Conservation (phyloP, 2,797 vertebrate species). For the Chelidonichthys spinosus region DNA sequence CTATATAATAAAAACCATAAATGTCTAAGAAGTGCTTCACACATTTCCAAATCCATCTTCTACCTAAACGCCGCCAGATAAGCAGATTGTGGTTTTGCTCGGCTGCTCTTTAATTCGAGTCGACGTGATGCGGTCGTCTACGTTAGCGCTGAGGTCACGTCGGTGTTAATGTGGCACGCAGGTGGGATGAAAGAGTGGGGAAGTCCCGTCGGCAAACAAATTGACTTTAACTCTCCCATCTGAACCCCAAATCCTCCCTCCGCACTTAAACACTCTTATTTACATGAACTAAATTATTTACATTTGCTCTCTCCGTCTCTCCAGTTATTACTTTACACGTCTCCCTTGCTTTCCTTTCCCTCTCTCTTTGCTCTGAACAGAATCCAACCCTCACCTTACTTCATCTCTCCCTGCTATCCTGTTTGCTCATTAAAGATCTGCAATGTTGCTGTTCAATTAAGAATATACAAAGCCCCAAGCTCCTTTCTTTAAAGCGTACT, state of each 20-base stretch:
- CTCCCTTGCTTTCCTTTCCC: conserved; percentile 6
- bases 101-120: conserved; percentile 55
- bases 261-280: conserved; percentile 35
- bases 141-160: conserved; percentile 32
- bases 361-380: conserved; percentile 1
- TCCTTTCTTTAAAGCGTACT: conserved; percentile 18
- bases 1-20: background rate
- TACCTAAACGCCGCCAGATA: background rate
- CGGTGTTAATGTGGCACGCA: conserved; percentile 46
- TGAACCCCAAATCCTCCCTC: conserved; percentile 23
- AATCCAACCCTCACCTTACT: background rate
- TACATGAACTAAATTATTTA: conserved; percentile 56
- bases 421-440: conserved; percentile 22
- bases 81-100: conserved; percentile 37
- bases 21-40: background rate
- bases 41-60: conserved; percentile 8
- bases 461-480: conserved; percentile 7
- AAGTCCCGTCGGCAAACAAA: conserved; percentile 46
- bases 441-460: conserved; percentile 44
- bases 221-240: conserved; percentile 51
- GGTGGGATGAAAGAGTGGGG: conserved; percentile 27
- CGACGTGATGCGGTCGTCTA: conserved; percentile 12
- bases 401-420: background rate
- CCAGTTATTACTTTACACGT: background rate
- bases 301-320: background rate